Base-by-base conservation (phyloP, 2,888 invertebrate species). In the Pyralis farinalis region DNA sequence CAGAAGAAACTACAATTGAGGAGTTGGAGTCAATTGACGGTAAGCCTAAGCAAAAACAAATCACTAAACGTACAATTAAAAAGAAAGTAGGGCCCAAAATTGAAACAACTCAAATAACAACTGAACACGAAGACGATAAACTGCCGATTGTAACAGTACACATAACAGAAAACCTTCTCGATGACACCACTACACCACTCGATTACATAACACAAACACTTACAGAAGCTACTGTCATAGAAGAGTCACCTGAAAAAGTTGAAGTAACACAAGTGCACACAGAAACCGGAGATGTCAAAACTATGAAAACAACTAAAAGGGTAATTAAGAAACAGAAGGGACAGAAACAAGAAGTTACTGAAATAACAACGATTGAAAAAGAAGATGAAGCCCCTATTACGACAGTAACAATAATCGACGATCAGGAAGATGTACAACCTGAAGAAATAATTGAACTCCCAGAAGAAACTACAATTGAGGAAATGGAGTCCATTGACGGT, bases 61-160 rank as follows among this genome's bases (percentile, higher is more conserved):
- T 55, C 0, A 55, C 55, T 0, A 68, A 62, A 72, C 42, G 37
- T n/a, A 53, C 63, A 57, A 11, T 64, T 57, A 90, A 81, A 50
- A 84, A 68, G 70, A 43, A 63, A 72, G 46, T 47, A 53, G 46
- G 70, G 74, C 30, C 62, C 67, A 49, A 71, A 71, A 4, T 16
- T 2, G 16, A 16, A 16, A 16, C 16, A 16, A 16, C 16, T 3
- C 12, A 75, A 74, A 29, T 29, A 5, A 5, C 11, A 1, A 32
- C 32, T 16, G 51, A 59, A 40, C 39, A 47, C 35, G 51, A 57
- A 8, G 47, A 52, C 7, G 39, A 59, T 34, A 63, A 61, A 45
- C 51, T 62, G 43, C 68, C 63, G 27, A 58, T 61, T 1, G 50
- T 60, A 8, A 54, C 46, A 0, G 43, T 50, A 20, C 40, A 44